A percentile compares a stretch with the other conserved stretches of the same genome.
These are phyloP conservation scores for Pipa parva DNA, from an alignment of 2,113 vertebrate species.

Conservation along the genomic window DNA sequence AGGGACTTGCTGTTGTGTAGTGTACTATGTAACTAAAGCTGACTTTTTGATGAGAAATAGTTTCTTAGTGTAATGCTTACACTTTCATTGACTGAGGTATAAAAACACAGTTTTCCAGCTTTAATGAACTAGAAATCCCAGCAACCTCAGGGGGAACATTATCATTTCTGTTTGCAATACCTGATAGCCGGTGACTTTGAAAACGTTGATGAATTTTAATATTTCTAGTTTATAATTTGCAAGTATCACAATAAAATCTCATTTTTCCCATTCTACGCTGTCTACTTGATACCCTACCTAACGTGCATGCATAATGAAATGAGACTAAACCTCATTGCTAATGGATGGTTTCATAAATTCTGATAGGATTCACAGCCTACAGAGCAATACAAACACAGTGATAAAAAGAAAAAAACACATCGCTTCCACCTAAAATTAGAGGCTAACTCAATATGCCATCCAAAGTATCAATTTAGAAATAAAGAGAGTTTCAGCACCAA, in stretches of 20 bases:
- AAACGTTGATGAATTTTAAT: too few species aligned
- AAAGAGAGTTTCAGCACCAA: conserved; percentile 27
- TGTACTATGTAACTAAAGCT: too few species aligned
- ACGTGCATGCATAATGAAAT: conserved; percentile 1
- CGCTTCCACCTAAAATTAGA: conserved; percentile 19
- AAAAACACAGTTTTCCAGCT: too few species aligned
- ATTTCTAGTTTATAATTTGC: too few species aligned
- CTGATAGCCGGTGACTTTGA: too few species aligned
- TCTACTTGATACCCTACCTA: neutral
- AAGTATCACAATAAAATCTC: conserved; percentile 5
- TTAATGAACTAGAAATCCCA: too few species aligned
- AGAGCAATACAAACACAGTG: neutral
- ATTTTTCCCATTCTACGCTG: neutral
- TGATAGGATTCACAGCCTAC: conserved; percentile 18
- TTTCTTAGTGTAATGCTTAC: too few species aligned
- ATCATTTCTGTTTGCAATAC: too few species aligned
- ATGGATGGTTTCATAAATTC: conserved; percentile 28
- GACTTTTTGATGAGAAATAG: too few species aligned
- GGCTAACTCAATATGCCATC: conserved; percentile 30
- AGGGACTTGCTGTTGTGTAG: too few species aligned
- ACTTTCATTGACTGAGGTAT: too few species aligned
- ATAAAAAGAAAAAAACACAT: neutral
- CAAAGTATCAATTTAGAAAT: conserved; percentile 33
- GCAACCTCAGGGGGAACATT: too few species aligned
- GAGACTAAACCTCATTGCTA: neutral